Conservation (phyloP, 2,888 invertebrate genomes). For the Pandemis corylana region DNA sequence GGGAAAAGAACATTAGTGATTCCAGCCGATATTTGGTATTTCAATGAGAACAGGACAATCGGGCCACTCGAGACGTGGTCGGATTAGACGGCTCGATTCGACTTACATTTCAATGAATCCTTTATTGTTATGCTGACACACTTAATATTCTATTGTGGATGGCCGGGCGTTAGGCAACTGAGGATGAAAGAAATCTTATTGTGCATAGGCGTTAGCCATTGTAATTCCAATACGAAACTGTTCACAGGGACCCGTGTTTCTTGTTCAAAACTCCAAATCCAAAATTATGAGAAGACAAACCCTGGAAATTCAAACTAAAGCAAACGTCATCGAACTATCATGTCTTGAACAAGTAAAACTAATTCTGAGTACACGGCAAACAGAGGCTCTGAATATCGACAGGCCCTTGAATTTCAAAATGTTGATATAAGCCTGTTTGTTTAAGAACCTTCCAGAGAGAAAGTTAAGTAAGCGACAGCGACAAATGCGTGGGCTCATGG, state of each 20-base stretch:
- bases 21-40: conserved; percentile 59
- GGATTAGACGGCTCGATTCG: conserved; percentile 74
- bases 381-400: conserved; percentile 59
- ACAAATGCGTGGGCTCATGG: conserved; percentile 55
- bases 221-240: conserved; percentile 30
- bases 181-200: conserved; percentile 40
- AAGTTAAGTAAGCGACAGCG: conserved; percentile 55
- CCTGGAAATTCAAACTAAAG: conserved; percentile 45
- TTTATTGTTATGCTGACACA: conserved; percentile 55
- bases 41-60: conserved; percentile 61
- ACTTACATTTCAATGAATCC: conserved; percentile 67
- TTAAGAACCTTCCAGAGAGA: conserved; percentile 51
- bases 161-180: conserved; percentile 45
- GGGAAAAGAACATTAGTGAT: conserved; percentile 67
- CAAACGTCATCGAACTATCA: conserved; percentile 53
- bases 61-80: conserved; percentile 69
- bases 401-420: conserved; percentile 69
- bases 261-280: neutral
- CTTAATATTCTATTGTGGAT: conserved; percentile 56
- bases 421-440: conserved; percentile 66
- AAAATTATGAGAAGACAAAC: conserved; percentile 40
- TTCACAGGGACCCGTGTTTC: conserved; percentile 20
- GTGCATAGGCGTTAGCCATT: conserved; percentile 43
- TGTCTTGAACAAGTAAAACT: conserved; percentile 56
- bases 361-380: conserved; percentile 57